These are phyloP conservation scores for Stenodema calcarata DNA, from an alignment of 2,888 invertebrate species.

Conservation along the genomic window DNA sequence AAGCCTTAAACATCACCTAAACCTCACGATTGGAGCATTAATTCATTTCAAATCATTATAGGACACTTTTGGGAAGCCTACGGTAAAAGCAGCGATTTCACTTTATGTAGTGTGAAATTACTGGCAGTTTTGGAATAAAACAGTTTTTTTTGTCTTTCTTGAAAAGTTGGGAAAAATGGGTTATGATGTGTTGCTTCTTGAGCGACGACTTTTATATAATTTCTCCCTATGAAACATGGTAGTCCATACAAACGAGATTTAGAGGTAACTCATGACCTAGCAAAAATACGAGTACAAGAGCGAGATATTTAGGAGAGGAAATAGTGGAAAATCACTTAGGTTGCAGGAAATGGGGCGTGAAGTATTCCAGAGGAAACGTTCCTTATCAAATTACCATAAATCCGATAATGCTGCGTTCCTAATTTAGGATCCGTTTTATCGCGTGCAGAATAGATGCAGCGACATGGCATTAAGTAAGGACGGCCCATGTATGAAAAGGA, in stretches of 20 bases:
- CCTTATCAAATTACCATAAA: background rate
- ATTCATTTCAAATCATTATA: too few species aligned
- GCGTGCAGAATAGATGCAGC: background rate
- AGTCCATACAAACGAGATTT: background rate
- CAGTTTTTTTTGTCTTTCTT: too few species aligned
- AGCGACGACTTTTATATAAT: too few species aligned
- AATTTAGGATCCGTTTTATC: background rate
- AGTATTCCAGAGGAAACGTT: background rate
- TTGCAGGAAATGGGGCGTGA: background rate
- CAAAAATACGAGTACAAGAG: background rate
- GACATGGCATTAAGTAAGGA: background rate
- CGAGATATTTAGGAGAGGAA: background rate
- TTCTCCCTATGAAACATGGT: too few species aligned
- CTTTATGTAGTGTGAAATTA: too few species aligned
- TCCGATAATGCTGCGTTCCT: background rate
- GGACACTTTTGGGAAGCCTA: too few species aligned
- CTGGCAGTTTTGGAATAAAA: too few species aligned
- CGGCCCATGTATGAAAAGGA: background rate
- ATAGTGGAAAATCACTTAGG: background rate
- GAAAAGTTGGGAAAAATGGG: too few species aligned
- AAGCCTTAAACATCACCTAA: too few species aligned
- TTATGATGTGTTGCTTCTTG: too few species aligned
- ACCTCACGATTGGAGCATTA: too few species aligned
- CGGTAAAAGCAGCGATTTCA: too few species aligned
- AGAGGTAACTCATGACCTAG: background rate